Base-by-base conservation (phyloP, 1,140 invertebrate species). In the Hyphantria cunea region DNA sequence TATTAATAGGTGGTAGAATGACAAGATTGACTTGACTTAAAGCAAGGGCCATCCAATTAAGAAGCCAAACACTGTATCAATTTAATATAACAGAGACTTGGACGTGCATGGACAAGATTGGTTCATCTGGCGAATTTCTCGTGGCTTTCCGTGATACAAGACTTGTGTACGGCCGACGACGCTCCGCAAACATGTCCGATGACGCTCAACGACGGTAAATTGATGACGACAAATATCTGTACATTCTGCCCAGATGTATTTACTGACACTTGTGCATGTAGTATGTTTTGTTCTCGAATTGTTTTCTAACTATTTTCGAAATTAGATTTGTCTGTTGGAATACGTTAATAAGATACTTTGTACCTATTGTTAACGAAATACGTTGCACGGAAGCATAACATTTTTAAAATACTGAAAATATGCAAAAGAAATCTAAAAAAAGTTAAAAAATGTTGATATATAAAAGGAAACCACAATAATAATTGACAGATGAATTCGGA, bases 41-140 rank as follows among this genome's bases (percentile, higher is more conserved):
- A 49, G 44, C 42, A 62, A 66, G 60, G 64, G 61, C 58, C 50
- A 60, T 80, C 71, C 84, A 84, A 87, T 87, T 84, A 85, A 81
- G 84, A 82, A 80, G 70, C 76, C 68, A 66, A 64, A 67, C 66
- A 69, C 60, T 68, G 58, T 74, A 77, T 83, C 84, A 78, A 87
- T 87, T 82, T 85, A 79, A 66, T 77, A 72, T 76, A 78, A 87
- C 84, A 85, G 82, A 80, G 81, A 72, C 73, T 71, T 70, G 70
- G 56, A 63, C 68, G 69, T 63, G 65, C 63, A 66, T 51, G 62
- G 54, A 76, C 81, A 80, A 84, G 85, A 86, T 82, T 76, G 84
- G 73, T 67, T 73, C 72, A 74, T 77, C 80, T 80, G 74, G 75
- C 80, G 76, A 64, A 78, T 83, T 79, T 74, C 80, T 86, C 80